A percentile compares a stretch with the other conserved stretches of the same genome.
These are phyloP conservation scores for Acomys russatus DNA, from an alignment of 2,797 vertebrate genomes.

Conservation along the genomic window DNA sequence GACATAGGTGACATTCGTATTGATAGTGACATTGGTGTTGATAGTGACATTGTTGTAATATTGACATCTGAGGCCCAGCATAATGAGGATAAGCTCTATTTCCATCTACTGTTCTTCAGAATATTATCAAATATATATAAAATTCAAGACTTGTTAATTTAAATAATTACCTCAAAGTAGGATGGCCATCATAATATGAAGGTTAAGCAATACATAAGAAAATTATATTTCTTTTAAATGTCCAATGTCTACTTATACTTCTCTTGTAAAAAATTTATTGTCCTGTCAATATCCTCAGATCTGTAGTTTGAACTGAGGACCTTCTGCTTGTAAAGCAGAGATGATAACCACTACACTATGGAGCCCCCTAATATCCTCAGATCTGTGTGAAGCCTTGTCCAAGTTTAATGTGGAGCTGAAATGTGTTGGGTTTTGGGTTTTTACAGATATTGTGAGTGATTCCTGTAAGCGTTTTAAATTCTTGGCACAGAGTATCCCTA, in stretches of 20 bases:
- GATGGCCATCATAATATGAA: constrained; percentile 21
- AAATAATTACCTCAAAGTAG: constrained; percentile 45
- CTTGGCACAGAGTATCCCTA: neutral
- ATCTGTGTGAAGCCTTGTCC: neutral
- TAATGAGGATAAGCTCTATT: neutral
- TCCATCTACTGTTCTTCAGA: neutral
- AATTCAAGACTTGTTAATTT: neutral
- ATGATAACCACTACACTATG: no score
- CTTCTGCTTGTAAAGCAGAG: no score
- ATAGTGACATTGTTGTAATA: neutral
- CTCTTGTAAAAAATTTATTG: neutral
- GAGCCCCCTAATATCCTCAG: neutral
- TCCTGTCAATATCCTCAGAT: constrained; percentile 32
- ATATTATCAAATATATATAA: neutral
- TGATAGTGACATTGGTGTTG: neutral
- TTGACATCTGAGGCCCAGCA: neutral
- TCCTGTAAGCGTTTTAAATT: constrained; percentile 48
- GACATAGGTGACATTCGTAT: neutral
- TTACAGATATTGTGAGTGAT: constrained; percentile 13
- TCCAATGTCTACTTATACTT: neutral
- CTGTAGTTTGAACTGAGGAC: neutral
- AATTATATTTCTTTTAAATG: constrained; percentile 22
- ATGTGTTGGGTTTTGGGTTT: neutral
- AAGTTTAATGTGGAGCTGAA: constrained; percentile 50
- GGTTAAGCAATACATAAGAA: constrained; percentile 2